Evolutionary conservation across 2,888 invertebrate species (phyloP).

Genomic region (Chrysolina haemoptera): DNA sequence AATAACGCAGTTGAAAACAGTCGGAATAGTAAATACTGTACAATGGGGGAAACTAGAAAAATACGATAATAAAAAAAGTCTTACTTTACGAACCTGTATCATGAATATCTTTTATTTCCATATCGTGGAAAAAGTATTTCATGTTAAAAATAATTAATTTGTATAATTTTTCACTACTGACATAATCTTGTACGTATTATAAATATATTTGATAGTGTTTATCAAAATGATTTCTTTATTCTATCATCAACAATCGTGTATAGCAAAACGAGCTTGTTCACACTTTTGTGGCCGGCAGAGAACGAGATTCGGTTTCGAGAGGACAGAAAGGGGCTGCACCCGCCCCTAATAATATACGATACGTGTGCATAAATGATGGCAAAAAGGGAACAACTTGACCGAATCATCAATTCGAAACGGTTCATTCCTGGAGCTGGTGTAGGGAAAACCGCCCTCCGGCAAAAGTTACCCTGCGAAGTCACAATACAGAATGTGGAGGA

Average conservation of each 20-base stretch:
- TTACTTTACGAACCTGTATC: too few relatives aligned
- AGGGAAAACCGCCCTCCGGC: neutral
- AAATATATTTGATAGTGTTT: too few relatives aligned
- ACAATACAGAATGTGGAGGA: neutral
- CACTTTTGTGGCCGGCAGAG: neutral
- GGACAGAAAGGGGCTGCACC: neutral
- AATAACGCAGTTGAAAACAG: too few relatives aligned
- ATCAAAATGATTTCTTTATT: too few relatives aligned
- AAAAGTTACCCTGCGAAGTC: neutral
- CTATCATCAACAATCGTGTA: neutral
- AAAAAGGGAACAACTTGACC: constrained; percentile 32
- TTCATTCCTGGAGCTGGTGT: constrained; percentile 6
- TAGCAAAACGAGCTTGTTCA: neutral
- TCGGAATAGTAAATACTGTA: too few relatives aligned
- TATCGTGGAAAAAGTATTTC: too few relatives aligned
- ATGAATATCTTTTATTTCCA: too few relatives aligned
- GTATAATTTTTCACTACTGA: too few relatives aligned
- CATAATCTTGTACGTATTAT: too few relatives aligned
- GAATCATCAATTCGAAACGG: constrained; percentile 37
- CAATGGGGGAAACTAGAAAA: too few relatives aligned
- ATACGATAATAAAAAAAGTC: too few relatives aligned
- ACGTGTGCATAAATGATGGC: constrained; percentile 11
- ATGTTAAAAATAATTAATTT: too few relatives aligned
- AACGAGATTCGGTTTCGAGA: neutral
- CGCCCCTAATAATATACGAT: constrained; percentile 1